Conservation (phyloP, 2,888 invertebrate genomes). For the Bimastos eiseni region DNA sequence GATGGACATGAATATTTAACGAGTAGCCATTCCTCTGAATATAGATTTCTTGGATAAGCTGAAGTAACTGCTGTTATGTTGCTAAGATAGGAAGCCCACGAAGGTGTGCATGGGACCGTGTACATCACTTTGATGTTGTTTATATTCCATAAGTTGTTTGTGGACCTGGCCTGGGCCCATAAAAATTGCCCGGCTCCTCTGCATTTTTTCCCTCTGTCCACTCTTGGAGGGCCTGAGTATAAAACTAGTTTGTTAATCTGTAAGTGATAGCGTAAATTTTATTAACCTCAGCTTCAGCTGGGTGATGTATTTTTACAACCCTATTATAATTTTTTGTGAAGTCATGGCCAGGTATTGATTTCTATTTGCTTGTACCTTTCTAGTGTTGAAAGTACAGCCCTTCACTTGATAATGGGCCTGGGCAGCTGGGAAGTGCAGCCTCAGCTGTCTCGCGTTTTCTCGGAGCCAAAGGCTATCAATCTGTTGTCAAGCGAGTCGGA, state of each 20-base stretch:
- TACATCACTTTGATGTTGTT: too few species aligned
- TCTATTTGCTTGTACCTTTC: neutral
- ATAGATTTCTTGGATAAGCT: too few species aligned
- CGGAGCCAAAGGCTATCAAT: conserved; percentile 81
- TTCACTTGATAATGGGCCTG: conserved; percentile 82
- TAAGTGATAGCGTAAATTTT: too few species aligned
- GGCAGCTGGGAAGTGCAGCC: conserved; percentile 94
- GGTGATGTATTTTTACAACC: neutral
- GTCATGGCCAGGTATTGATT: neutral
- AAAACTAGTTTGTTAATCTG: too few species aligned
- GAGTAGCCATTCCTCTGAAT: too few species aligned
- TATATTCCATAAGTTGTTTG: too few species aligned
- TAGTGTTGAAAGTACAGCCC: conserved; percentile 83
- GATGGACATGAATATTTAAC: too few species aligned
- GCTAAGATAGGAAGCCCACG: neutral
- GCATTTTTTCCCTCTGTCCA: too few species aligned
- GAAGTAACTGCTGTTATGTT: neutral
- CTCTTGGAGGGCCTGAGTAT: too few species aligned
- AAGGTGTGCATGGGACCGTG: too few species aligned
- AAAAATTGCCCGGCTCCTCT: too few species aligned
- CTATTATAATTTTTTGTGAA: neutral
- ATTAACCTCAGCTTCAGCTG: neutral
- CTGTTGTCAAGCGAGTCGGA: conserved; percentile 88
- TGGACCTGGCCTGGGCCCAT: too few species aligned
- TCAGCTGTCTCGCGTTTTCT: conserved; percentile 86